phyloP scores from a whole-genome alignment of 2,797 vertebrate species.

The Cossypha polioptera region DNA sequence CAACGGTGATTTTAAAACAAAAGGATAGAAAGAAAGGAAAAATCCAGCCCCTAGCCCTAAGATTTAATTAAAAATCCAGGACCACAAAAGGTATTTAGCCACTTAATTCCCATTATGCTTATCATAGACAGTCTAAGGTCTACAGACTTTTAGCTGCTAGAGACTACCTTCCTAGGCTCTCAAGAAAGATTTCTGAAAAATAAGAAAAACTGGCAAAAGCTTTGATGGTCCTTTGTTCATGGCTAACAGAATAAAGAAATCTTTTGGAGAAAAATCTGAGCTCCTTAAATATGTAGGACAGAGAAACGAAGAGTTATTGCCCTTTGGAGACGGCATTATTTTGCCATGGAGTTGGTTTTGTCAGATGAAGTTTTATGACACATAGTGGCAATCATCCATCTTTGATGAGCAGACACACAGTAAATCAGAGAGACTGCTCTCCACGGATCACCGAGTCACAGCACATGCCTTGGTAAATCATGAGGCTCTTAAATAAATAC shows the following conservation, averaged over 20 bases:
- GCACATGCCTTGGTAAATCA: neutral
- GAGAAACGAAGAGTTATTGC: constrained; percentile 51
- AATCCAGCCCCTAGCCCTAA: neutral
- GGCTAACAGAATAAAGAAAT: constrained; percentile 46
- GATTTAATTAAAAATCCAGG: neutral
- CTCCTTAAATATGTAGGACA: constrained; percentile 30
- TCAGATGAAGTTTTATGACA: constrained; percentile 60
- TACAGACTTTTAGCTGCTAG: constrained; percentile 8
- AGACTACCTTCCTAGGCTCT: neutral
- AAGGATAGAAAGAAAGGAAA: neutral
- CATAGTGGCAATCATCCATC: constrained; percentile 48
- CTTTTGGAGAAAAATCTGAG: constrained; percentile 60
- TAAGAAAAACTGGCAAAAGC: neutral
- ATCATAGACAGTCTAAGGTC: neutral
- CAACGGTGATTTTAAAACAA: neutral
- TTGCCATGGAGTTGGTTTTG: constrained; percentile 54
- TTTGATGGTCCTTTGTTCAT: constrained; percentile 31
- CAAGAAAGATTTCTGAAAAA: constrained; percentile 10
- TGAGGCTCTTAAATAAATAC: neutral
- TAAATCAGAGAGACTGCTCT: constrained; percentile 54
- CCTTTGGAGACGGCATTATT: constrained; percentile 51
- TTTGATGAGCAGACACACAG: constrained; percentile 54
- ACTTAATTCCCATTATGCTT: neutral
- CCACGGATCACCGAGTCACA: constrained; percentile 9
- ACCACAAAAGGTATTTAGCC: neutral